Percentiles rank a stretch among this genome's conserved stretches.
These are phyloP conservation scores for Rhodinocichla rosea DNA, from an alignment of 2,113 vertebrate species.

Conservation along the genomic window DNA sequence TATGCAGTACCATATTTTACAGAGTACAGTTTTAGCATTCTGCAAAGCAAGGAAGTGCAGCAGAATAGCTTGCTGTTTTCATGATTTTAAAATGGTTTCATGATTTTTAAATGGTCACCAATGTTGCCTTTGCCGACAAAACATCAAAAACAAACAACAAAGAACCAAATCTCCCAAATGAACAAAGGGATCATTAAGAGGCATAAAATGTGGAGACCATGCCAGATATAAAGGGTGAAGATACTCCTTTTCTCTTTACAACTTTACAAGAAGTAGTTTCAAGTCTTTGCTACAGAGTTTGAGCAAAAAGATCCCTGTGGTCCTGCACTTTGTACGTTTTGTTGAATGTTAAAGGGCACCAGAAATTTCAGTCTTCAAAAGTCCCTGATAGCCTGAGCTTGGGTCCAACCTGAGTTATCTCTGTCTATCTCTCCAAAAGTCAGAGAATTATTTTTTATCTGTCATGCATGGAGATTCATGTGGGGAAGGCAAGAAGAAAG, in stretches of 20 bases:
- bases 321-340: background rate
- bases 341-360: background rate
- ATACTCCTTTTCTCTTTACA: background rate
- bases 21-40: background rate
- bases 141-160: background rate
- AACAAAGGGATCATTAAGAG: background rate
- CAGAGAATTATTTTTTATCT: background rate
- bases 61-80: background rate
- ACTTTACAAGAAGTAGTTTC: background rate
- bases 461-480: background rate
- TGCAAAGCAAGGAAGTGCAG: background rate
- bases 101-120: background rate
- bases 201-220: background rate
- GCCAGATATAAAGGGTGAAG: background rate
- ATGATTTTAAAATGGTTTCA: background rate
- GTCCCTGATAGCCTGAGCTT: background rate
- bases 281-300: background rate
- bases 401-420: background rate
- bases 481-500: background rate
- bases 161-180: background rate
- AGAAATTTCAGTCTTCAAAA: background rate
- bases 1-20: background rate
- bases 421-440: background rate
- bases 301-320: background rate
- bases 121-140: background rate